These are phyloP conservation scores for Chrysomela aeneicollis DNA, from an alignment of 2,888 invertebrate species.

Conservation along the genomic window DNA sequence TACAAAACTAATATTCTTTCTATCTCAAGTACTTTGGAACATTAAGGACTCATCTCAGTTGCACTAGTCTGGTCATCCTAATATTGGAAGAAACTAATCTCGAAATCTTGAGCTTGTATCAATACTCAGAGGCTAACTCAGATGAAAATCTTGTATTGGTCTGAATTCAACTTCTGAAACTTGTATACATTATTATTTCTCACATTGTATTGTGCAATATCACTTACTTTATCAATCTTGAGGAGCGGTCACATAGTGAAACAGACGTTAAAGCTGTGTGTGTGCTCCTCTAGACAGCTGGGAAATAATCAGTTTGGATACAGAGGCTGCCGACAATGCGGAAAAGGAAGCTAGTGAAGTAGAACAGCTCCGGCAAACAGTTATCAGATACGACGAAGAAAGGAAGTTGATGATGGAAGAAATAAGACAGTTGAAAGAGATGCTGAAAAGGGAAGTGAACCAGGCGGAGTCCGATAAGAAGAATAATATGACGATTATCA, in stretches of 20 bases:
- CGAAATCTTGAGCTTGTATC: no score
- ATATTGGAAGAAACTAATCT: no score
- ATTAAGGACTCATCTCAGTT: no score
- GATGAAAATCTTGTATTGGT: no score
- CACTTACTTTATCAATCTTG: slow-evolving; percentile 1
- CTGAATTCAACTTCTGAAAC: no score
- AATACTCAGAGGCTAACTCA: no score
- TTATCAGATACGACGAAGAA: slow-evolving; percentile 76
- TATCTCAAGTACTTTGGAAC: no score
- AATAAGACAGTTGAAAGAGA: slow-evolving; percentile 73
- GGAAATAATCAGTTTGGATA: slow-evolving; percentile 62
- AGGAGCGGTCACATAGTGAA: slow-evolving; percentile 38
- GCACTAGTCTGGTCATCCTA: no score
- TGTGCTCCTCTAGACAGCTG: slow-evolving; percentile 58
- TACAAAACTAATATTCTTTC: no score
- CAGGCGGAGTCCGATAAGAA: slow-evolving; percentile 76
- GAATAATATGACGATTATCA: slow-evolving; percentile 81
- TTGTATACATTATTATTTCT: no score
- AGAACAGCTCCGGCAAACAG: slow-evolving; percentile 64
- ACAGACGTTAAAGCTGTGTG: slow-evolving; percentile 41
- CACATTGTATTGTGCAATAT: no score
- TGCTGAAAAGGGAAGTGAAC: slow-evolving; percentile 78
- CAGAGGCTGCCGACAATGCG: slow-evolving; percentile 68
- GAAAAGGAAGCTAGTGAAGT: slow-evolving; percentile 68
- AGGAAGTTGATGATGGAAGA: slow-evolving; percentile 61